Evolutionary conservation across 30 jellyfish, hydroid and myxozoan species (phyloP), one percentile per base, ranked within the genome.

Genomic region (Turritopsis dohrnii): DNA sequence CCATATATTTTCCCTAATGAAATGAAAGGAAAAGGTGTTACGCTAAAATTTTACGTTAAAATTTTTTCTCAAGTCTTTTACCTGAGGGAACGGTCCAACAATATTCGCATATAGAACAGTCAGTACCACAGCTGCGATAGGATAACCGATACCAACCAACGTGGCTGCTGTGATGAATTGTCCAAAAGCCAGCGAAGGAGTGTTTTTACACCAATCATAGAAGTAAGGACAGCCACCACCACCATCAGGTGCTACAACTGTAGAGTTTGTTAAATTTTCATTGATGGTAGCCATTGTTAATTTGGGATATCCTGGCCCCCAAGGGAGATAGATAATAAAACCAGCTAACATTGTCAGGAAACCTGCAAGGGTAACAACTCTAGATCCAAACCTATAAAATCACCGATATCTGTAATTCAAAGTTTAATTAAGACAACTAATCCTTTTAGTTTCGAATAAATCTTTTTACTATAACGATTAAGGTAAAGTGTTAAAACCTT

Each of bases 1-100:
- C 98, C 96, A 92, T 87, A 41, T 87, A 87, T 13, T 71, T 71
- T 3, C 98, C 98, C 98, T 92, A 72, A 66, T 1, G 23, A 41
- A 41, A 41, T 3, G 13, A 3, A 41, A 41, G 13, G 13, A 41
- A 41, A 41, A 3, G 60, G n/a, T n/a, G n/a, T n/a, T n/a, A n/a
- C n/a, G n/a, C n/a, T n/a, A n/a, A n/a, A n/a, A n/a, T n/a, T n/a
- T n/a, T n/a, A n/a, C n/a, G n/a, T n/a, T 7, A 7, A 5, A 23
- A 73, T 21, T 72, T 24, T 20, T 20, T 53, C 18, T 23, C 1
- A 20, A 16, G 21, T 28, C 1, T 0, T 72, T 22, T 79, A 89
- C 96, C 90, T 89, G 96, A 24, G 87, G 89, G 75, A 86, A 69
- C 53, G 97, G 97, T 5, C 97, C 97, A 71, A 90, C 72, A 17